Evolutionary conservation across 2,888 invertebrate genomes (phyloP).

Genomic region (Synergus umbraculus): DNA sequence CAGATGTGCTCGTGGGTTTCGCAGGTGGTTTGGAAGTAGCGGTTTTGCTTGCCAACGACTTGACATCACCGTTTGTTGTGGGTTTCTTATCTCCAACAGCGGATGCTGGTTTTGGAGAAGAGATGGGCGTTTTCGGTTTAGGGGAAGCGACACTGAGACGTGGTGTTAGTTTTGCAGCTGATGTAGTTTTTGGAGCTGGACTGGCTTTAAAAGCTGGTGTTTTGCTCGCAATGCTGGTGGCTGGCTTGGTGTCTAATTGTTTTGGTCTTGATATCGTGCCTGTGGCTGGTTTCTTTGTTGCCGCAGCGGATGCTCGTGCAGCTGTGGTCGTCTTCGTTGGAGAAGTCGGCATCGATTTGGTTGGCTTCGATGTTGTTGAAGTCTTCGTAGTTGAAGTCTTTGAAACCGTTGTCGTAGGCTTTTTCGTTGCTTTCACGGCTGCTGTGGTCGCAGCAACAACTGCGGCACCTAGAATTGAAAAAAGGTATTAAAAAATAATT

Average conservation of each 20-base stretch:
- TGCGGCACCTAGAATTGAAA: conserved; percentile 51
- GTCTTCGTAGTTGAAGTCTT: conserved; percentile 59
- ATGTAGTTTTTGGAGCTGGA: conserved; percentile 46
- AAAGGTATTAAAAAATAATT: neutral
- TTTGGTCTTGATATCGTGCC: conserved; percentile 61
- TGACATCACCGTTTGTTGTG: conserved; percentile 80
- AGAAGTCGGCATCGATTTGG: conserved; percentile 55
- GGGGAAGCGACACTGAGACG: conserved; percentile 56
- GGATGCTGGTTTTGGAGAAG: conserved; percentile 54
- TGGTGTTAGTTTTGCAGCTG: conserved; percentile 56
- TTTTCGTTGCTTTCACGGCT: conserved; percentile 65
- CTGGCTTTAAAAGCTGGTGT: conserved; percentile 53
- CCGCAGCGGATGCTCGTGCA: conserved; percentile 42
- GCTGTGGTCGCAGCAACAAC: conserved; percentile 66
- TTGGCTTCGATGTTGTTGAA: conserved; percentile 45
- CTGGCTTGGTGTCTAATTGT: conserved; percentile 57
- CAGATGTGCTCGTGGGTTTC: conserved; percentile 56
- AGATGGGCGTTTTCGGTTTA: conserved; percentile 49
- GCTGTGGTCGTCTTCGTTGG: conserved; percentile 52
- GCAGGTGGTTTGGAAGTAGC: conserved; percentile 53
- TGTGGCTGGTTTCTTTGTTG: conserved; percentile 59
- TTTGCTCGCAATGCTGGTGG: conserved; percentile 53
- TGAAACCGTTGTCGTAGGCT: conserved; percentile 66
- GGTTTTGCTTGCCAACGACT: conserved; percentile 66
- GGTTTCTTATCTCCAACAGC: conserved; percentile 78